Evolutionary conservation across 2,797 vertebrate species (phyloP), one percentile per base, ranked within the genome.

Genomic region (Florisuga fusca): DNA sequence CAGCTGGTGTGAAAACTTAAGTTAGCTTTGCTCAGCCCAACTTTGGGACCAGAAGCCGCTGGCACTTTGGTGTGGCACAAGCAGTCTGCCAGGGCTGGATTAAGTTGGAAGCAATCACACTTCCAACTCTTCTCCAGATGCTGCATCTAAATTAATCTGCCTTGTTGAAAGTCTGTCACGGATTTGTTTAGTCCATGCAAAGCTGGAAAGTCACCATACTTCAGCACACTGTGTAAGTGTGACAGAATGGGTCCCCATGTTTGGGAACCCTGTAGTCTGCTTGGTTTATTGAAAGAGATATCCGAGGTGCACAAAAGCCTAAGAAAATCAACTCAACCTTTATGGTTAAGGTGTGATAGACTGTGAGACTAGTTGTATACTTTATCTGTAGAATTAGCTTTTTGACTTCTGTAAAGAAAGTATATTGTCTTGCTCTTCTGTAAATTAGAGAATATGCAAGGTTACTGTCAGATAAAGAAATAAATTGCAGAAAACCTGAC

Each of bases 381-480:
- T 5, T 67, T 81, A 45, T 91, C 48, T 86, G 26, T 66, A 81
- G 55, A 83, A 63, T 69, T 78, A 84, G 53, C 1, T 50, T 73
- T 80, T 79, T 72, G 26, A 59, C 27, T 69, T 94, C n/a, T 38
- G 59, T 63, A 67, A 93, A 89, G 46, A 41, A 92, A 43, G 26
- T 38, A 0, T 61, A n/a, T 84, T 81, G 7, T 23, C 71, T 75
- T 89, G 31, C 36, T 82, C 62, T 71, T 90, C 50, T 83, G 87
- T 88, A 79, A 84, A 57, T 91, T 57, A 84, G 73, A 36, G 51
- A 84, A 76, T 29, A 34, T 74, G 15, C 27, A 34, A 71, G 34
- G 66, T 51, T 91, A 22, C 59, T 73, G 58, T 51, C 73, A 88
- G 73, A 81, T 93, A 72, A 89, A 89, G 87, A 95, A 95, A 87